phyloP scores from a whole-genome alignment of 2,797 vertebrate genomes.

The Rhyacichthys aspro region DNA sequence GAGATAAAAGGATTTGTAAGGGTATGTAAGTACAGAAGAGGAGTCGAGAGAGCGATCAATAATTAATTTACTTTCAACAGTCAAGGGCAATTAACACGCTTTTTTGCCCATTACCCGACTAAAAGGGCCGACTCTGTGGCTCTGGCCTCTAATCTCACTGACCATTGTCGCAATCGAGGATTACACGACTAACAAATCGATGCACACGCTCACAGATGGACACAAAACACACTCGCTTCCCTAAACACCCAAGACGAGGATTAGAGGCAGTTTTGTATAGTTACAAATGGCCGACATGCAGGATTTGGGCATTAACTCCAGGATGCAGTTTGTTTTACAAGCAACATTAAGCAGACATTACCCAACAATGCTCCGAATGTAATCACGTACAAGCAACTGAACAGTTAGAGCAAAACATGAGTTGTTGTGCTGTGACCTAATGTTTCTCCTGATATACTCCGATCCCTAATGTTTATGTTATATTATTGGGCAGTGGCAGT shows the following conservation, averaged over 20 bases:
- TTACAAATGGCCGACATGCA: slow-evolving; percentile 59
- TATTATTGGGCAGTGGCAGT: slow-evolving; percentile 10
- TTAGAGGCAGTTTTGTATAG: slow-evolving; percentile 63
- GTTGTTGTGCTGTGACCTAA: too few relatives aligned
- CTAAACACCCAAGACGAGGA: slow-evolving; percentile 52
- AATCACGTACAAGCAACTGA: slow-evolving; percentile 26
- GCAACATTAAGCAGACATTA: neutral
- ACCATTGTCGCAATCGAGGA: slow-evolving; percentile 79
- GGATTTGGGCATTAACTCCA: slow-evolving; percentile 62
- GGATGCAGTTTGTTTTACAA: slow-evolving; percentile 14
- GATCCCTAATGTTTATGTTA: too few relatives aligned
- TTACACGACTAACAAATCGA: slow-evolving; percentile 77
- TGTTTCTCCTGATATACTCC: too few relatives aligned
- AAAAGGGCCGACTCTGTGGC: slow-evolving; percentile 66
- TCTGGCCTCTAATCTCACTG: slow-evolving; percentile 75
- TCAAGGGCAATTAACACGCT: slow-evolving; percentile 84
- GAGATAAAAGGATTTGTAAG: slow-evolving; percentile 85
- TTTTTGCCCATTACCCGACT: slow-evolving; percentile 76
- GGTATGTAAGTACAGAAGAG: slow-evolving; percentile 82
- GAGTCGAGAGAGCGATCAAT: slow-evolving; percentile 82
- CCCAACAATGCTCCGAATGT: slow-evolving; percentile 15
- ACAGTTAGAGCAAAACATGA: too few relatives aligned
- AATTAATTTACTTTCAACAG: slow-evolving; percentile 87
- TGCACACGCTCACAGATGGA: slow-evolving; percentile 43
- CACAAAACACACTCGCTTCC: slow-evolving; percentile 28